Evolutionary conservation across 2,113 vertebrate species (phyloP).

Genomic region (Dunckerocampus dactyliophorus): DNA sequence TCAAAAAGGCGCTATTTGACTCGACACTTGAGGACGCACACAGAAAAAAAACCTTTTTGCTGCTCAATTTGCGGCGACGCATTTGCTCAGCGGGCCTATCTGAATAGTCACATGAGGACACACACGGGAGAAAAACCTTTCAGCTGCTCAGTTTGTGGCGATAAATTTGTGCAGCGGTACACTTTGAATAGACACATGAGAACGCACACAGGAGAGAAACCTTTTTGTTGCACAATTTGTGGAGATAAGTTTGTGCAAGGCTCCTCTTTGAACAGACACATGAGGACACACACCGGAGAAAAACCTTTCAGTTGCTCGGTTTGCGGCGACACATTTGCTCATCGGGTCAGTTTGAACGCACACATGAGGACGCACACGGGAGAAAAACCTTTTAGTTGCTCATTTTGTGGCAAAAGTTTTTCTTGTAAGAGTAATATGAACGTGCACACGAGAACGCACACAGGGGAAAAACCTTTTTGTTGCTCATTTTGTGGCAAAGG

Average conservation of each 20-base stretch:
- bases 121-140: conserved; percentile 3
- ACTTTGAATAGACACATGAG: conserved; percentile 1
- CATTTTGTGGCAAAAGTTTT: background rate
- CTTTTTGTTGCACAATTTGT: background rate
- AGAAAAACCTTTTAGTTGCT: background rate
- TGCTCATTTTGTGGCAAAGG: background rate
- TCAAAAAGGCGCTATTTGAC: background rate
- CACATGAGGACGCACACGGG: background rate
- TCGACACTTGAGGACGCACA: background rate
- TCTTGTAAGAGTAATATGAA: background rate
- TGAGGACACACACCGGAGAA: background rate
- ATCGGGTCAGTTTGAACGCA: background rate
- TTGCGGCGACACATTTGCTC: background rate
- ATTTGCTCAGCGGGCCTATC: background rate
- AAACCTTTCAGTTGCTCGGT: background rate
- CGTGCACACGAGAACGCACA: background rate
- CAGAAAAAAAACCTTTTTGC: background rate
- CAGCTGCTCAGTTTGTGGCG: background rate
- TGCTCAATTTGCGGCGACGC: background rate
- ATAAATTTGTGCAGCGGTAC: background rate
- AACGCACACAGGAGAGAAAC: background rate
- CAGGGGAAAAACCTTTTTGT: background rate
- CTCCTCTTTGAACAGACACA: background rate
- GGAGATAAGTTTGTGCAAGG: background rate
- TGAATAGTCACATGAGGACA: background rate